phyloP scores from a whole-genome alignment of 2,888 invertebrate species.

The Busseola fusca region DNA sequence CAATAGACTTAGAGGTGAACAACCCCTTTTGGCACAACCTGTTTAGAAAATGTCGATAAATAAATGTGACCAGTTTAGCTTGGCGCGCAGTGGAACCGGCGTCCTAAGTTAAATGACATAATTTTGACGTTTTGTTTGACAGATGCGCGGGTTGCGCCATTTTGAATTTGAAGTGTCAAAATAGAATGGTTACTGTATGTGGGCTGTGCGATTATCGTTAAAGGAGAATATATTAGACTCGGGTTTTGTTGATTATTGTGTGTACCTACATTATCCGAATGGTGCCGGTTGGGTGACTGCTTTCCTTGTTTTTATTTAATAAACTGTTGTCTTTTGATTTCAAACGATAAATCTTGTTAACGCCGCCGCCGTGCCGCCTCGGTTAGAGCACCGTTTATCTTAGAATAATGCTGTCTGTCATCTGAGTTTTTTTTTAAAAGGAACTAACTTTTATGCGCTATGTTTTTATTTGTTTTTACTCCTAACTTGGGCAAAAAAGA shows the following conservation, averaged over 20 bases:
- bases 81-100: constrained; percentile 28
- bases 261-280: constrained; percentile 20
- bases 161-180: constrained; percentile 6
- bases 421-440: neutral
- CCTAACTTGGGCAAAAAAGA: neutral
- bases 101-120: neutral
- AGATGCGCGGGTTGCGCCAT: neutral
- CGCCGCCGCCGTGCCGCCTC: neutral
- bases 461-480: neutral
- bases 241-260: constrained; percentile 19
- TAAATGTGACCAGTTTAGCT: constrained; percentile 39
- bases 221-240: constrained; percentile 20
- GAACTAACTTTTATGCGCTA: neutral
- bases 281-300: neutral
- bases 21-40: constrained; percentile 75
- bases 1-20: constrained; percentile 73
- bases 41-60: constrained; percentile 67
- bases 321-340: constrained; percentile 5
- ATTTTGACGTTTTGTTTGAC: constrained; percentile 34
- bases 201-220: constrained; percentile 23
- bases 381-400: neutral
- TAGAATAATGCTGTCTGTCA: neutral
- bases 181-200: constrained; percentile 23
- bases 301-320: constrained; percentile 10
- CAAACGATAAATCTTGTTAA: neutral